These are phyloP conservation scores for Tragulus kanchil DNA, from an alignment of 2,113 vertebrate species.

Conservation along the genomic window DNA sequence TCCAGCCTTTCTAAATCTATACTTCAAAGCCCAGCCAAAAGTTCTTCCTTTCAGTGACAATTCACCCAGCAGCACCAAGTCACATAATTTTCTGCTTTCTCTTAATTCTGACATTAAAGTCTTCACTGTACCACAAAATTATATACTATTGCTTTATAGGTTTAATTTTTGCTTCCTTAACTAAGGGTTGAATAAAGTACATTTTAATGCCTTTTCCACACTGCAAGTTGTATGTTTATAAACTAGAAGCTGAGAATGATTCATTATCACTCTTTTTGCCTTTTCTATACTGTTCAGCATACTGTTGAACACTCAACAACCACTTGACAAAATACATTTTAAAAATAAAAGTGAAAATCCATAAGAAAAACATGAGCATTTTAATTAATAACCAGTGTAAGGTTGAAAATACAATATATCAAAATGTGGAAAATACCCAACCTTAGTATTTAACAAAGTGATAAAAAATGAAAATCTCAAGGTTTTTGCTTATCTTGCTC, in stretches of 20 bases:
- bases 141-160: background rate
- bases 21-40: background rate
- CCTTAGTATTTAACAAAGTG: constrained; percentile 2
- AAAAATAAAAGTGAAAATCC: background rate
- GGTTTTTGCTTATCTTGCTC: background rate
- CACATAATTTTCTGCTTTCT: background rate
- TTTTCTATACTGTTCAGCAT: background rate
- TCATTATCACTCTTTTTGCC: background rate
- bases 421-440: constrained; percentile 31
- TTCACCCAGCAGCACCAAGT: background rate
- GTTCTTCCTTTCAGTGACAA: background rate
- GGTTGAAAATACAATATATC: background rate
- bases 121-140: background rate
- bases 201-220: background rate
- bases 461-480: constrained; percentile 38
- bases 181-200: background rate
- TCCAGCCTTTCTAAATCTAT: background rate
- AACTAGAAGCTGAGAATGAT: background rate
- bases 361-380: background rate
- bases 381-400: background rate
- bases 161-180: constrained; percentile 4
- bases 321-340: background rate
- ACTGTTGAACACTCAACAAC: background rate
- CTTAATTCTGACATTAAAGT: background rate
- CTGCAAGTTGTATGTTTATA: background rate